Evolutionary conservation across 2,797 vertebrate genomes (phyloP).

Genomic region (Myotis pilosus): DNA sequence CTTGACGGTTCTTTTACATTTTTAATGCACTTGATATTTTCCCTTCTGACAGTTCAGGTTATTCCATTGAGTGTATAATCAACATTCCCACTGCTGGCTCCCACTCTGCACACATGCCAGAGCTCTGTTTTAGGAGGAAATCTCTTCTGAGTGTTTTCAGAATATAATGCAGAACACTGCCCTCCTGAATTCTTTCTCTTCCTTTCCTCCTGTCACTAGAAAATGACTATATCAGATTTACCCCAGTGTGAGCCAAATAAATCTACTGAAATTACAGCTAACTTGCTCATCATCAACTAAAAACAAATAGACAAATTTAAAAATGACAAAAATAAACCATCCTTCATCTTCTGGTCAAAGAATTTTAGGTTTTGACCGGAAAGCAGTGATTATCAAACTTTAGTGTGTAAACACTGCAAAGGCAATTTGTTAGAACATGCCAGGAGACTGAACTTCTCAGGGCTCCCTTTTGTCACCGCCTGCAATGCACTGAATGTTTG

Average conservation of each 20-base stretch:
- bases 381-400: not conserved
- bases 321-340: not conserved
- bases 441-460: not conserved
- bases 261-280: not conserved
- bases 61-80: not conserved
- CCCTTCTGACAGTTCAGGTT: not conserved
- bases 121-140: not conserved
- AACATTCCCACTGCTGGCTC: not conserved
- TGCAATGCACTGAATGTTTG: not conserved
- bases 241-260: not conserved
- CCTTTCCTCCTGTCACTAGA: not conserved
- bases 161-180: not conserved
- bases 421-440: not conserved
- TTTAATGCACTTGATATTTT: not conserved
- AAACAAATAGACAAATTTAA: not conserved
- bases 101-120: not conserved
- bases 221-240: not conserved
- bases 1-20: not conserved
- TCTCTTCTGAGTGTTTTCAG: not conserved
- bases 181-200: not conserved
- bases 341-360: not conserved
- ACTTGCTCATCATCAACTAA: not conserved
- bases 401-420: rapidly evolving
- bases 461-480: not conserved
- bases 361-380: not conserved